Base-by-base conservation (phyloP, 2,888 invertebrate genomes). In the Teinopalpus imperialis region DNA sequence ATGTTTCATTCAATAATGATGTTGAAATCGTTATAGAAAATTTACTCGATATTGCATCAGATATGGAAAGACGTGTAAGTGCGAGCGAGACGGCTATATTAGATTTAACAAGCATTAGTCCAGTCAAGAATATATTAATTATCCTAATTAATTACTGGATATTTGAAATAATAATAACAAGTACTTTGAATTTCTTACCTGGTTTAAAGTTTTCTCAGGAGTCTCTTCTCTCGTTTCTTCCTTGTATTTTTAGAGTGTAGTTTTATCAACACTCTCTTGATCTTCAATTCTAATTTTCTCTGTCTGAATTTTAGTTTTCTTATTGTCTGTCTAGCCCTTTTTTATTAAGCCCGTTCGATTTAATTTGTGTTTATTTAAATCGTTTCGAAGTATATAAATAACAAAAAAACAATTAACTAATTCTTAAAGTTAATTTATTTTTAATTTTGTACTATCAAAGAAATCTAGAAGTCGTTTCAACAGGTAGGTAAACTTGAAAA, bases 371-470 rank as follows among this genome's bases (percentile, higher is more conserved):
- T 76, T 67, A 78, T 83, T 83, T 81, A 87, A 85, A 86, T 82
- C 73, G 72, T 83, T 81, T 78, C 66, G 40, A 86, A 80, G 81
- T 85, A 78, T 82, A 80, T 77, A 81, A 82, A 78, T 82, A 86
- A 87, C 78, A 72, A 66, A 85, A 44, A 24, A 86, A 74, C 63
- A 73, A 81, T 76, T 74, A 87, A 88, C 79, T 83, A 72, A 88
- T 73, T 82, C 85, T 85, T 87, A 88, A 85, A 65, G 68, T 79
- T 83, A 87, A 86, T 87, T 88, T 83, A 66, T 59, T 77, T 79
- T 69, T 77, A 86, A 88, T 88, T 88, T 87, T 87, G 87, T 87
- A 88, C 88, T 87, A 79, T 88, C 74, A 88, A 88, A 86, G 70
- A 87, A 88, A 87, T 85, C 77, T 86, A 80, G 83, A 87, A 85